Evolutionary conservation across 2,113 vertebrate species (phyloP), one percentile per base, ranked within the genome.

Genomic region (Dipodomys spectabilis): DNA sequence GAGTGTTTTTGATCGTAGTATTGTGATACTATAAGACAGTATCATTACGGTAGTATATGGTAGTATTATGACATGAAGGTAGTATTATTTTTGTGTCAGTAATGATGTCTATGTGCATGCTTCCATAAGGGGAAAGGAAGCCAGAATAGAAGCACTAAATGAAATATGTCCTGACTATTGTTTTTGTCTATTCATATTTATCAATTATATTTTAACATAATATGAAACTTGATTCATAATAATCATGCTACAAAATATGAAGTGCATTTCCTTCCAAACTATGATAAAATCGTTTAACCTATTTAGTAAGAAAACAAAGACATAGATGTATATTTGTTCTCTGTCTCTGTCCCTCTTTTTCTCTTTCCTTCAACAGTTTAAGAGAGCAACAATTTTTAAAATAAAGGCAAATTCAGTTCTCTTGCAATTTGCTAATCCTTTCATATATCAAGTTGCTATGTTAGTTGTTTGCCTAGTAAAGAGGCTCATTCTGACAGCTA

Each of bases 231-330:
- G 35, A 77, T 10, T 91, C 13, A 77, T n/a, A 84, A 49, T 89
- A 93, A 91, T 67, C 91, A 15, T 1, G 35, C 1, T 11, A 39
- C 95, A 89, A 94, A 80, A 45, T 19, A 5, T 77, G 6, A 93
- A 72, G 49, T 20, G 91, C 32, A 25, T 86, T 88, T 68, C 85
- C 7, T 91, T 23, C 78, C 39, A 72, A 89, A 82, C 9, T 32
- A 5, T 62, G 39, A 87, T 27, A 83, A 74, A 75, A 72, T 68
- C 19, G 35, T 25, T 86, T 5, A 64, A 2, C 28, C 12, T 60
- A 89, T 44, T 7, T 49, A 79, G 39, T 82, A 64, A 45, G n/a
- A 65, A 93, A 74, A 72, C 9, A 25, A 2, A 49, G n/a, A 39
- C 15, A 62, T 18, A 75, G 39, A 30, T 9, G 8, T 28, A 60